Evolutionary conservation across 2,797 vertebrate genomes (phyloP).

Genomic region (Hypotaenidia philippensis): DNA sequence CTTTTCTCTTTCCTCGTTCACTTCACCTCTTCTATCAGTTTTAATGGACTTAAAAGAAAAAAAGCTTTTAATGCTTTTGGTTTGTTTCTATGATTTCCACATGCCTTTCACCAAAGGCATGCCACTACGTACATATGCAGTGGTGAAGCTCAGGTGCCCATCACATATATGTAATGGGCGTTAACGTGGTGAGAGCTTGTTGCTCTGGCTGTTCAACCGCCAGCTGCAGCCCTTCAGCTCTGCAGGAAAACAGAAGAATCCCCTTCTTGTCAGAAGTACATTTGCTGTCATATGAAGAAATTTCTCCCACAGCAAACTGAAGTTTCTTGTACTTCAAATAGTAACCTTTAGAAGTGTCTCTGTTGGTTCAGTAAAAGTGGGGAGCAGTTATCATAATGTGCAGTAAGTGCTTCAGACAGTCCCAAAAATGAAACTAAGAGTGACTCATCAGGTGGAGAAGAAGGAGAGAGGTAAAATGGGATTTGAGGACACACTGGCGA

Average conservation of each 20-base stretch:
- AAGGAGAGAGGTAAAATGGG: neutral
- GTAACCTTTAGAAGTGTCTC: neutral
- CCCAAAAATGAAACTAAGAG: neutral
- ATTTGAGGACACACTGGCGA: neutral
- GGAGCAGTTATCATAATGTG: neutral
- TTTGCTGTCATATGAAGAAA: neutral
- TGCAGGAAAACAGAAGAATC: neutral
- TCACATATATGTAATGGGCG: neutral
- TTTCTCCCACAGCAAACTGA: neutral
- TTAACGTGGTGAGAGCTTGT: neutral
- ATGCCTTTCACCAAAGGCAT: neutral
- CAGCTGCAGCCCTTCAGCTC: neutral
- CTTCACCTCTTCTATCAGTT: conserved; percentile 18
- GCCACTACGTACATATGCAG: neutral
- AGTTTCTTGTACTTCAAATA: neutral
- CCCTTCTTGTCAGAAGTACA: neutral
- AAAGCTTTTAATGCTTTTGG: conserved; percentile 7
- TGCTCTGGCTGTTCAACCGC: neutral
- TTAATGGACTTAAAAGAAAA: conserved; percentile 15
- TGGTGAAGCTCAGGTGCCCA: conserved; percentile 30
- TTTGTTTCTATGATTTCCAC: neutral
- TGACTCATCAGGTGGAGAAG: neutral
- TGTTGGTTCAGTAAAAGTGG: neutral
- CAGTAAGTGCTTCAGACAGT: neutral
- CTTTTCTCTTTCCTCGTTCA: neutral